These are phyloP conservation scores for Sinocyclocheilus anophthalmus DNA, from an alignment of 2,113 vertebrate genomes.

Conservation along the genomic window DNA sequence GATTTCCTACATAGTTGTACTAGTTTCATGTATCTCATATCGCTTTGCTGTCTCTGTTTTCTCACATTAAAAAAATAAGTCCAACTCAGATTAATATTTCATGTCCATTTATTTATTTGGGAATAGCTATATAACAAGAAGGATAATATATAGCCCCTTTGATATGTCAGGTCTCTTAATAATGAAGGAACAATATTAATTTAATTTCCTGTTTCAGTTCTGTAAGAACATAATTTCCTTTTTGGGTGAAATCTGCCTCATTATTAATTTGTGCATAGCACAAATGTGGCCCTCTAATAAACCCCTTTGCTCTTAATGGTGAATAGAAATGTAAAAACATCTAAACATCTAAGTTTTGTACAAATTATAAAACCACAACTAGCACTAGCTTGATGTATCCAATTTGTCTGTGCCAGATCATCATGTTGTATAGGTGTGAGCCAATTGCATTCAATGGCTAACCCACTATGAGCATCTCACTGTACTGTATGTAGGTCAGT, in stretches of 20 bases:
- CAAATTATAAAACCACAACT: neutral
- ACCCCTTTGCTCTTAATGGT: neutral
- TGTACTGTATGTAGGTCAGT: slow-evolving; percentile 52
- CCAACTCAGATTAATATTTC: neutral
- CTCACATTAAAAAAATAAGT: neutral
- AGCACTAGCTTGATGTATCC: neutral
- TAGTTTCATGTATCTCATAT: neutral
- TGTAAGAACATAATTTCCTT: neutral
- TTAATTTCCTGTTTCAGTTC: neutral
- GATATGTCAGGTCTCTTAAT: neutral
- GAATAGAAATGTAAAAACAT: neutral
- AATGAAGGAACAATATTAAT: neutral
- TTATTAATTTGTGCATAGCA: neutral
- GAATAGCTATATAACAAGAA: neutral
- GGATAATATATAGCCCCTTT: neutral
- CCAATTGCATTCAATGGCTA: neutral
- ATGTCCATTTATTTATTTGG: slow-evolving; percentile 6
- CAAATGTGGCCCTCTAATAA: neutral
- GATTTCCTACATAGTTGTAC: neutral
- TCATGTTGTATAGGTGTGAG: slow-evolving; percentile 13
- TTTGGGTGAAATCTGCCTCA: neutral
- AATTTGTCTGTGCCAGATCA: neutral
- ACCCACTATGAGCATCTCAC: slow-evolving; percentile 20
- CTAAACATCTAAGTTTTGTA: neutral
- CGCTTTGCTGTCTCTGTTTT: neutral